Percentiles rank a stretch among this genome's conserved stretches.
Evolutionary conservation across 2,797 vertebrate genomes (phyloP).

Genomic region (Halcyon chelicuti): DNA sequence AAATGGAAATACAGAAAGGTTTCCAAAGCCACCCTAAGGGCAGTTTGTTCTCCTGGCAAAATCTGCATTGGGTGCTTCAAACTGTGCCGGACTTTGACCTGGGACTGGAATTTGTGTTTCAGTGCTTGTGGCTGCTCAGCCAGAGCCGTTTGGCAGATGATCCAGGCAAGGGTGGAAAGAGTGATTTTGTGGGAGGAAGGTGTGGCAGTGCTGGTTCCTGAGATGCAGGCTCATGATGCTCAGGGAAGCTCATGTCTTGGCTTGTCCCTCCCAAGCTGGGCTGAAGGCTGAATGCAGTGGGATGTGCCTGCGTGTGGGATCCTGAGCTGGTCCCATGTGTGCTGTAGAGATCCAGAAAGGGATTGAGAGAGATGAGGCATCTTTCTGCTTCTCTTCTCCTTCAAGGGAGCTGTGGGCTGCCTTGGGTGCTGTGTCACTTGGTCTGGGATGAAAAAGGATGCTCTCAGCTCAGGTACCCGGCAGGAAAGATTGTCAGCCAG

Average conservation of each 20-base stretch:
- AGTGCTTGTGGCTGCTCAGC: background rate
- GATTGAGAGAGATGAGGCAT: background rate
- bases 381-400: background rate
- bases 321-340: background rate
- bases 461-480: background rate
- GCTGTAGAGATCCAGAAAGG: background rate
- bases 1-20: background rate
- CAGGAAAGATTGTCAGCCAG: background rate
- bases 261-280: background rate
- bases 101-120: background rate
- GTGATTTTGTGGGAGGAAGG: accelerated
- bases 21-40: background rate
- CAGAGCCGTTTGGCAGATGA: background rate
- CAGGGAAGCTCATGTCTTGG: background rate
- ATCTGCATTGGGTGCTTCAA: background rate
- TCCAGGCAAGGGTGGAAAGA: background rate
- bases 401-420: background rate
- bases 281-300: background rate
- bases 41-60: background rate
- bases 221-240: background rate
- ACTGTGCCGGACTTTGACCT: background rate
- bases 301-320: background rate
- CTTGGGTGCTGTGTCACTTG: background rate
- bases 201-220: background rate
- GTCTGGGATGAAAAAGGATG: background rate